A percentile compares a stretch with the other conserved stretches of the same genome.
phyloP scores from a whole-genome alignment of 2,113 vertebrate species.

The Ciconia maguari region DNA sequence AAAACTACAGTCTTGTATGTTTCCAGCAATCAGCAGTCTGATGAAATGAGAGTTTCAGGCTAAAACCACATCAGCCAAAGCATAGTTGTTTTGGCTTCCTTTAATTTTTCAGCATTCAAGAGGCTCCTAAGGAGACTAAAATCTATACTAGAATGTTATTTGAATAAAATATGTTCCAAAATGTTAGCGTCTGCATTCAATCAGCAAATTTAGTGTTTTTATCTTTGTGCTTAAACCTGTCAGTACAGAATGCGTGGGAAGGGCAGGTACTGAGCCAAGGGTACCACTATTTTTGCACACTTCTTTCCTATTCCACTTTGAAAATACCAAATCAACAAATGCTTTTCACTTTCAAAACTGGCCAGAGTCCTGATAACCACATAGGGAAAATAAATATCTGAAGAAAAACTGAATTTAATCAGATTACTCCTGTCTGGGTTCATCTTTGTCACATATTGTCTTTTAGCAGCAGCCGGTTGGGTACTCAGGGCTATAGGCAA shows the following conservation, averaged over 20 bases:
- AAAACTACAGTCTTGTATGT: background rate
- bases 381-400: background rate
- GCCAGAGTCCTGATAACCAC: background rate
- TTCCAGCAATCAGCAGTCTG: constrained; percentile 37
- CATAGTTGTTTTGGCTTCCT: constrained; percentile 1
- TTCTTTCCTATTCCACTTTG: background rate
- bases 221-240: background rate
- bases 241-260: background rate
- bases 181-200: background rate
- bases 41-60: constrained; percentile 42
- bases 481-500: background rate
- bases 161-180: background rate
- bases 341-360: background rate
- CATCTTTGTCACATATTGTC: background rate
- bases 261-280: background rate
- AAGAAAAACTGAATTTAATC: background rate
- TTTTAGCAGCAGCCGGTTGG: background rate
- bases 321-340: background rate
- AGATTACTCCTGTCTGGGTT: background rate
- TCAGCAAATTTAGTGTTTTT: background rate
- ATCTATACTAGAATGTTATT: constrained; percentile 22
- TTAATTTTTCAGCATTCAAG: constrained; percentile 27
- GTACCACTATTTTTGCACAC: background rate
- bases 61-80: constrained; percentile 24
- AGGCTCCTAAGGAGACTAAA: constrained; percentile 30